Evolutionary conservation across 2,113 vertebrate genomes (phyloP).

Genomic region (Hypocryptadius cinnamomeus): DNA sequence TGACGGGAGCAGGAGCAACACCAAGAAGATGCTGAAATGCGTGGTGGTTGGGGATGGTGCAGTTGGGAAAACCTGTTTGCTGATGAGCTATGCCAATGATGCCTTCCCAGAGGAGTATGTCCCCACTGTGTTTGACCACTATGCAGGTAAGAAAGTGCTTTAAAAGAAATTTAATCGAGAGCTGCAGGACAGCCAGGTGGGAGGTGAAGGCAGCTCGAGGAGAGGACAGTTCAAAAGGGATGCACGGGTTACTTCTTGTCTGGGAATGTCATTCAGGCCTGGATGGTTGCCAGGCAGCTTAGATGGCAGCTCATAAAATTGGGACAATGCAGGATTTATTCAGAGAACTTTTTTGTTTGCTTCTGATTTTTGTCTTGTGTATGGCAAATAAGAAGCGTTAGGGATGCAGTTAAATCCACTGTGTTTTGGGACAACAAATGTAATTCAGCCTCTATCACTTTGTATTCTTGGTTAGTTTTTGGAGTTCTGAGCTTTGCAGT

Average conservation of each 20-base stretch:
- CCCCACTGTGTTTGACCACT: conserved; percentile 81
- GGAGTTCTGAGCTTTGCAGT: background rate
- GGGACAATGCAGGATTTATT: conserved; percentile 23
- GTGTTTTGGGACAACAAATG: background rate
- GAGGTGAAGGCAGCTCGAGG: background rate
- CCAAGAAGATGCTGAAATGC: conserved; percentile 78
- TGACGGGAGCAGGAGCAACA: conserved; percentile 15
- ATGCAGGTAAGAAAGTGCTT: conserved; percentile 72
- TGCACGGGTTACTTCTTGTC: background rate
- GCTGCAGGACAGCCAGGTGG: background rate
- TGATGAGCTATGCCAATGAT: conserved; percentile 83
- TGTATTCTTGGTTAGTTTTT: background rate
- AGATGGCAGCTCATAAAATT: background rate
- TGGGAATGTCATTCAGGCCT: background rate
- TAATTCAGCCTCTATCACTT: background rate
- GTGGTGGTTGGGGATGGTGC: conserved; percentile 82
- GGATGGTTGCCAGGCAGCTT: background rate
- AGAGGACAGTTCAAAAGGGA: background rate
- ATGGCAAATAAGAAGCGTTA: background rate
- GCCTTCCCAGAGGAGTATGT: conserved; percentile 81
- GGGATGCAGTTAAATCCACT: background rate
- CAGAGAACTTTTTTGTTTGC: background rate
- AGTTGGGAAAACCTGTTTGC: conserved; percentile 78
- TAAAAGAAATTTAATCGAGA: background rate
- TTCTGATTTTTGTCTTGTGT: background rate